Evolutionary conservation across 2,113 vertebrate species (phyloP).

Genomic region (Ginglymostoma cirratum): DNA sequence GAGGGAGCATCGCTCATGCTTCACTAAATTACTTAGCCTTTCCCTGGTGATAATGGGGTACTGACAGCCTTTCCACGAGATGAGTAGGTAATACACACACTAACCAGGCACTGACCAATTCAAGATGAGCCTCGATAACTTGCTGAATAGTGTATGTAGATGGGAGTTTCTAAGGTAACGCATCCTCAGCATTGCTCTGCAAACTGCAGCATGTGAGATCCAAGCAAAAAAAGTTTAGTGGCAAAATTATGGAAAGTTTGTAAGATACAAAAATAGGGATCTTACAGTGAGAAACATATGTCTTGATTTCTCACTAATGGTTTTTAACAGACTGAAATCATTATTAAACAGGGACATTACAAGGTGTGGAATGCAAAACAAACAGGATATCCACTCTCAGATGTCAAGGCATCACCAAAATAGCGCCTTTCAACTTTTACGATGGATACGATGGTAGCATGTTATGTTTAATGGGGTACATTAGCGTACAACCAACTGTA

Average conservation of each 20-base stretch:
- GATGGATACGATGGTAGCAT: neutral
- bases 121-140: neutral
- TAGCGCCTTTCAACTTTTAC: neutral
- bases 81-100: neutral
- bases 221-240: neutral
- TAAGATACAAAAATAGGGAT: neutral
- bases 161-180: neutral
- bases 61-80: neutral
- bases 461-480: neutral
- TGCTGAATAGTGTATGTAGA: too few species aligned
- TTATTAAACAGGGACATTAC: neutral
- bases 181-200: neutral
- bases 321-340: neutral
- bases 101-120: neutral
- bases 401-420: neutral
- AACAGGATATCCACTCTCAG: neutral
- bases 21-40: neutral
- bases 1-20: neutral
- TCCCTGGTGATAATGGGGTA: neutral
- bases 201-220: too few species aligned
- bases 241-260: neutral
- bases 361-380: neutral
- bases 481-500: neutral
- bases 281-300: neutral
- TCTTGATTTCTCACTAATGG: neutral